Conservation (phyloP, 2,113 vertebrate species). For the Petrocephalus zakoni region DNA sequence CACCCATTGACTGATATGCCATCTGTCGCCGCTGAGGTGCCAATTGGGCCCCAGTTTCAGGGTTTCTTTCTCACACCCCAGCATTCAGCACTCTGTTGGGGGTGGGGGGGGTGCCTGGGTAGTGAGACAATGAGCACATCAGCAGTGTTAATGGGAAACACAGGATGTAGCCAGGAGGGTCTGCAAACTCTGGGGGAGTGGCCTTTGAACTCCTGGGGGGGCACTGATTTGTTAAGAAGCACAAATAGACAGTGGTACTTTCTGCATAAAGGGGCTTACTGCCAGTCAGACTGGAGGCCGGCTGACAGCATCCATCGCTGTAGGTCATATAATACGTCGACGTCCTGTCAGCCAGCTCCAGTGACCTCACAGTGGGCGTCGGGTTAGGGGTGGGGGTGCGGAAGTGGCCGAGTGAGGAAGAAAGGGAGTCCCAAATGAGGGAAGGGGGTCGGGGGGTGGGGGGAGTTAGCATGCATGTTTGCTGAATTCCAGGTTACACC, state of each 20-base stretch:
- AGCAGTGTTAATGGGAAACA: conserved; percentile 18
- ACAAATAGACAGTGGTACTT: too few relatives aligned
- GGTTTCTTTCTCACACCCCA: background rate
- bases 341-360: background rate
- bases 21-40: background rate
- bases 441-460: conserved; percentile 16
- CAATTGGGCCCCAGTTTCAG: background rate
- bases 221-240: too few relatives aligned
- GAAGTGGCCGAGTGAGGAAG: background rate
- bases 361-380: background rate
- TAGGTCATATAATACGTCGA: background rate
- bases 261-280: background rate
- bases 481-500: conserved; percentile 56
- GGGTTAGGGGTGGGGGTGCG: background rate
- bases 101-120: background rate
- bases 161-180: background rate
- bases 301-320: background rate
- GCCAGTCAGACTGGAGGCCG: background rate
- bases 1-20: background rate
- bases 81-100: background rate
- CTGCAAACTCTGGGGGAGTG: background rate
- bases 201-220: too few relatives aligned
- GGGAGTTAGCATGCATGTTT: conserved; percentile 44
- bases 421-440: background rate
- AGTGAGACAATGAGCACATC: background rate